Base-by-base conservation (phyloP, 2,888 invertebrate genomes). In the Dolichomitus sp. region DNA sequence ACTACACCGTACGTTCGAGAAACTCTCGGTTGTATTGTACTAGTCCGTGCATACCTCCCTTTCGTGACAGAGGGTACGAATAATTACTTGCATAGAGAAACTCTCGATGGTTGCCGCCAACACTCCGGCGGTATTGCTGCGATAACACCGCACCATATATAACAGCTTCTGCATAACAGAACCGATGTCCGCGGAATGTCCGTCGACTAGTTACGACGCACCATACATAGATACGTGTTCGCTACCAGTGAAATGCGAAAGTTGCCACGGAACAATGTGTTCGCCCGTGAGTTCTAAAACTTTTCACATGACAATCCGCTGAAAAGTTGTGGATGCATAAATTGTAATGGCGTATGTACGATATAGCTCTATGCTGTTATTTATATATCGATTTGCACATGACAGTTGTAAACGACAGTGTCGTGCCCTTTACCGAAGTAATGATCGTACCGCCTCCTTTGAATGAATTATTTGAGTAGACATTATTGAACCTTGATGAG, bases 31-130 rank as follows among this genome's bases (percentile, higher is more conserved):
- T 23, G 63, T 70, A 33, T 57, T 50, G 33, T 27, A 40, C 33
- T 11, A 19, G 40, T 2, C 23, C n/a, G 45, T 48, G 14, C 27
- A 42, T 65, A 45, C 40, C 48, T 66, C 57, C 72, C 59, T 14
- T 68, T 52, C 65, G 61, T 69, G 69, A 68, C 63, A 80, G 37
- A 54, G 48, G 50, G 63, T 42, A 72, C 72, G 72, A 81, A 76
- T 81, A 81, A 81, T 81, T 76, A 72, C 66, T 81, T 48, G 57
- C 57, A 45, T 50, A 42, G 50, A 19, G 72, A 76, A 72, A 76
- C 65, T 81, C 70, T 66, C 81, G 42, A 50, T 57, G 66, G 37
- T 42, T n/a, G 17, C 12, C 37, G 33, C 40, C 63, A 50, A 69
- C 59, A 76, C 50, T 23, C 54, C 45, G 63, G 23, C 6, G 17